These are phyloP conservation scores for Aethina tumida DNA, from an alignment of 1,140 invertebrate genomes.

Conservation along the genomic window DNA sequence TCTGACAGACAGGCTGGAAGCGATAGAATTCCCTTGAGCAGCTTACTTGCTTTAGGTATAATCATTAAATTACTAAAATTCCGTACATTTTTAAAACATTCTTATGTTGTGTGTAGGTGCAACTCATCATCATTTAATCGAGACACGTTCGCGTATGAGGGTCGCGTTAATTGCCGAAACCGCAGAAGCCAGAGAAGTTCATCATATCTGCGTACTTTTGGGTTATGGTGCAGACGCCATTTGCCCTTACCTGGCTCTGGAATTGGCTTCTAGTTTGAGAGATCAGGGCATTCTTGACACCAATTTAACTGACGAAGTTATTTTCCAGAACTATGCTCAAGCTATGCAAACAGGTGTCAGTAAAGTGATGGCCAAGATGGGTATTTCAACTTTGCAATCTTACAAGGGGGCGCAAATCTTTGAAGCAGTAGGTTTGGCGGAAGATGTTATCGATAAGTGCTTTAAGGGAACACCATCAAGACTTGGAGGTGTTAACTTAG, in stretches of 20 bases:
- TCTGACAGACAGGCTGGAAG: conserved; percentile 68
- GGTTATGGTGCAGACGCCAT: conserved; percentile 97
- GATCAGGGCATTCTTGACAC: conserved; percentile 72
- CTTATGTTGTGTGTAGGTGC: conserved; percentile 46
- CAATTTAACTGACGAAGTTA: conserved; percentile 68
- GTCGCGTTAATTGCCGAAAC: conserved; percentile 89
- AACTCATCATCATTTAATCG: conserved; percentile 92
- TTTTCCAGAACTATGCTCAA: conserved; percentile 61
- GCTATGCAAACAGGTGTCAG: conserved; percentile 39
- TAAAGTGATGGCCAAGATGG: conserved; percentile 97
- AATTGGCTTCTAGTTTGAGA: conserved; percentile 73
- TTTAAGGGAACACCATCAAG: conserved; percentile 88
- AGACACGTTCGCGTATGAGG: conserved; percentile 92
- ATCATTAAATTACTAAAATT: no score
- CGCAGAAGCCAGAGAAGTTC: conserved; percentile 90
- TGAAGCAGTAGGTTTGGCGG: conserved; percentile 89
- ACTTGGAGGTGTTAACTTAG: conserved; percentile 87
- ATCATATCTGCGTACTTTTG: conserved; percentile 91
- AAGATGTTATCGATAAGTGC: conserved; percentile 91
- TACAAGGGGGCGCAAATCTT: conserved; percentile 99
- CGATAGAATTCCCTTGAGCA: conserved; percentile 67
- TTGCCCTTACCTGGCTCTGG: conserved; percentile 95
- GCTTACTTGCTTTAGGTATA: conserved; percentile 70
- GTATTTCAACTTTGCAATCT: conserved; percentile 97
- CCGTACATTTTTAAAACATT: conserved; percentile 1